These are phyloP conservation scores for Holacanthella duospinosa DNA, from an alignment of 2,888 invertebrate species.

Conservation along the genomic window DNA sequence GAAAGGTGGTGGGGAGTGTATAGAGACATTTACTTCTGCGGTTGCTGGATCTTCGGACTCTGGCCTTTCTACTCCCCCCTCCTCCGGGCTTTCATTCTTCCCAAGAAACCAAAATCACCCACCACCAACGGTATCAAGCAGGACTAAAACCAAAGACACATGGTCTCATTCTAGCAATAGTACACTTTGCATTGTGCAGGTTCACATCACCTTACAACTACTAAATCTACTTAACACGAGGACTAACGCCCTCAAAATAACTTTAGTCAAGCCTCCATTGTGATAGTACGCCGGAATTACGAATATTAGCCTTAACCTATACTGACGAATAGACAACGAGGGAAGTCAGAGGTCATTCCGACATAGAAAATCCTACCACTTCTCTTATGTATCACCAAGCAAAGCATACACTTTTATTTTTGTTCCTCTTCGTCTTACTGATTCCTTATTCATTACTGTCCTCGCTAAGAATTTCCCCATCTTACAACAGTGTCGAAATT, in stretches of 20 bases:
- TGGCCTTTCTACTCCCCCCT: slow-evolving; percentile 51
- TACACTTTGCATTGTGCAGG: not conserved
- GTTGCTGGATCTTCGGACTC: slow-evolving; percentile 55
- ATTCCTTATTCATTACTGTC: too few relatives aligned
- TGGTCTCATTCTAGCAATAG: not conserved
- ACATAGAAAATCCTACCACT: too few relatives aligned
- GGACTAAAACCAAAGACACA: not conserved
- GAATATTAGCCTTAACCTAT: not conserved
- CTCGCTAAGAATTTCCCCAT: too few relatives aligned
- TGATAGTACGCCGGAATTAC: not conserved
- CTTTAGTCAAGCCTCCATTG: not conserved
- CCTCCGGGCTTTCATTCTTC: slow-evolving; percentile 39
- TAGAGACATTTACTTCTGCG: slow-evolving; percentile 55
- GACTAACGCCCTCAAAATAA: not conserved
- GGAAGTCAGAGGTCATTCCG: too few relatives aligned
- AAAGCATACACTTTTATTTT: too few relatives aligned
- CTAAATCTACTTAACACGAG: too few relatives aligned
- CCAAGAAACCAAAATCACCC: not conserved
- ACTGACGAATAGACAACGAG: too few relatives aligned
- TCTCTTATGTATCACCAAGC: too few relatives aligned
- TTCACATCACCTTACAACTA: too few relatives aligned
- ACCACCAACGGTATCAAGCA: not conserved
- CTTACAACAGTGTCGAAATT: too few relatives aligned
- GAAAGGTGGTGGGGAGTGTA: slow-evolving; percentile 58
- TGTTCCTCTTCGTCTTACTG: too few relatives aligned